Evolutionary conservation across 2,888 invertebrate species (phyloP).

Genomic region (Pelosia muscerda): DNA sequence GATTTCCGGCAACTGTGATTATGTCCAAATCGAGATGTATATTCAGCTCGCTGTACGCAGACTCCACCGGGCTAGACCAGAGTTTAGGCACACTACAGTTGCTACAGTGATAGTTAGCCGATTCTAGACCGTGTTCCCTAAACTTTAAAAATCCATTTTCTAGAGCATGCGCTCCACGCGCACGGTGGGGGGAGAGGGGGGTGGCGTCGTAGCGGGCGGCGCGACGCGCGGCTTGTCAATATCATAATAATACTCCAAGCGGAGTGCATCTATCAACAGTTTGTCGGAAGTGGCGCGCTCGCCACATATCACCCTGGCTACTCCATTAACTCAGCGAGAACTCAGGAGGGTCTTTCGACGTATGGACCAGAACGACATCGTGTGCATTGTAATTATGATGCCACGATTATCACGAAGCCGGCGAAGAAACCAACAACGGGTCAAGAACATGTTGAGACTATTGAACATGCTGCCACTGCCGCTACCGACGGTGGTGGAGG

Average conservation of each 20-base stretch:
- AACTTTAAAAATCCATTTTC: background rate
- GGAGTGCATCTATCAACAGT: slow-evolving; percentile 9
- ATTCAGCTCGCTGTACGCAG: slow-evolving; percentile 18
- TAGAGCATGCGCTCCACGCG: background rate
- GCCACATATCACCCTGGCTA: slow-evolving; percentile 2
- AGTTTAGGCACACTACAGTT: slow-evolving; percentile 9
- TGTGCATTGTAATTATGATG: slow-evolving; percentile 16
- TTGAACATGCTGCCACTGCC: background rate
- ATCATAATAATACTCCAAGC: slow-evolving; percentile 15
- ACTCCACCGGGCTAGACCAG: slow-evolving; percentile 19
- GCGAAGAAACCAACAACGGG: background rate
- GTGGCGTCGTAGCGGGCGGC: background rate
- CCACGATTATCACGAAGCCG: background rate
- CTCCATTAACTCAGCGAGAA: background rate
- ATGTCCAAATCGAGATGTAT: background rate
- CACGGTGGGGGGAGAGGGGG: background rate
- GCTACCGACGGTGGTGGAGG: background rate
- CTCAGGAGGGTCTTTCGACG: slow-evolving; percentile 3
- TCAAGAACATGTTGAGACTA: slow-evolving; percentile 12
- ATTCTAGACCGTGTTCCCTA: slow-evolving; percentile 2
- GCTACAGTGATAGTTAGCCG: background rate
- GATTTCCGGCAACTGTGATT: slow-evolving; percentile 15
- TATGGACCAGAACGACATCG: slow-evolving; percentile 10
- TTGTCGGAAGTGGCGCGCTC: slow-evolving; percentile 10
- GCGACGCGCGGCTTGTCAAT: slow-evolving; percentile 11